phyloP scores from a whole-genome alignment of 1,140 invertebrate genomes.

The Ladona fulva region DNA sequence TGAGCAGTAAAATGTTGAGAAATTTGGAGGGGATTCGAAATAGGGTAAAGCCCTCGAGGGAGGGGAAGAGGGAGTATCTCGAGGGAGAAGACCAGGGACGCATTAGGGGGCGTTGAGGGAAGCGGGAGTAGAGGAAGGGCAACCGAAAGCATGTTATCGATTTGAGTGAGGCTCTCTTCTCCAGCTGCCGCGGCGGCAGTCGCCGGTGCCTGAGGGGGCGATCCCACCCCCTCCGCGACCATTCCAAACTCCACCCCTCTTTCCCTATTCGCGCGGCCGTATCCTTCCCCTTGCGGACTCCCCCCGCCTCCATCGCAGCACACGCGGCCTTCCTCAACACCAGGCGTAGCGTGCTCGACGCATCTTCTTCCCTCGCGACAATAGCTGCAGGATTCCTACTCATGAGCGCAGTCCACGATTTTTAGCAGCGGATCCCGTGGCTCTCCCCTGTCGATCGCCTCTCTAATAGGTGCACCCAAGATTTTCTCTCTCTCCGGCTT shows the following conservation, averaged over 20 bases:
- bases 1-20: slow-evolving; percentile 6
- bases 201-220: neutral
- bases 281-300: neutral
- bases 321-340: slow-evolving; percentile 3
- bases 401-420: too few relatives aligned
- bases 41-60: neutral
- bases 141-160: slow-evolving; percentile 1
- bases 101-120: neutral
- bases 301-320: neutral
- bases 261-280: neutral
- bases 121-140: neutral
- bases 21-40: neutral
- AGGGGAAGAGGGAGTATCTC: neutral
- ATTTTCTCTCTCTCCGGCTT: too few relatives aligned
- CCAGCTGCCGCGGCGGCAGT: neutral
- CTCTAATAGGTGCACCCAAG: too few relatives aligned
- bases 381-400: too few relatives aligned
- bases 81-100: neutral
- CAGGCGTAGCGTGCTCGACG: neutral
- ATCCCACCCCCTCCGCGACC: neutral
- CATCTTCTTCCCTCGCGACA: too few relatives aligned
- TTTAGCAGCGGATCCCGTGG: too few relatives aligned
- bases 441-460: too few relatives aligned
- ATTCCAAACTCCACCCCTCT: neutral
- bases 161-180: neutral